A percentile compares a stretch with the other conserved stretches of the same genome.
Conservation (phyloP, 2,888 invertebrate species). For the Napeogenes inachia region DNA sequence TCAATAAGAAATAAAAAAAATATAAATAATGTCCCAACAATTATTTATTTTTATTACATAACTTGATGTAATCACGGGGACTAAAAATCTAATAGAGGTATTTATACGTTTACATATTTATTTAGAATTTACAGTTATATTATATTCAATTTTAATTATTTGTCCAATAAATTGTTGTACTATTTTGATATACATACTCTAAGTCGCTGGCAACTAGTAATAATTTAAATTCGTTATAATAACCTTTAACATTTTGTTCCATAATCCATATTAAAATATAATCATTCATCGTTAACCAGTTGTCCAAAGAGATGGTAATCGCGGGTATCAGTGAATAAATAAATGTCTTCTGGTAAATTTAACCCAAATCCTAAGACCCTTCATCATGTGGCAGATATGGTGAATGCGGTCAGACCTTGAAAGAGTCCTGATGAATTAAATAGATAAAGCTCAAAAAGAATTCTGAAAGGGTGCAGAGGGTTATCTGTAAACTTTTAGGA, state of each 20-base stretch:
- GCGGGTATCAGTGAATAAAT: constrained; percentile 64
- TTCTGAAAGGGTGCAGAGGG: constrained; percentile 50
- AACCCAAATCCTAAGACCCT: constrained; percentile 66
- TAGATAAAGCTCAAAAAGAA: constrained; percentile 67
- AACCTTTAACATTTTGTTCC: constrained; percentile 20
- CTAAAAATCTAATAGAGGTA: too few relatives aligned
- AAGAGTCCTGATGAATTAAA: constrained; percentile 76
- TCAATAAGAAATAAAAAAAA: neutral
- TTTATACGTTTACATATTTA: too few relatives aligned
- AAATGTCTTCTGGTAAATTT: constrained; percentile 77
- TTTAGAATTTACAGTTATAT: too few relatives aligned
- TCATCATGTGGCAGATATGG: constrained; percentile 72
- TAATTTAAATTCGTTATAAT: constrained; percentile 10
- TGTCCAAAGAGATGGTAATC: constrained; percentile 61
- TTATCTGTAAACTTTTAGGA: constrained; percentile 32
- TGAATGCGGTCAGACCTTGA: constrained; percentile 72
- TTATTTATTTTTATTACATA: neutral
- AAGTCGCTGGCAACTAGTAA: neutral
- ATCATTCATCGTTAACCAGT: constrained; percentile 48
- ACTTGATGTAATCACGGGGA: too few relatives aligned
- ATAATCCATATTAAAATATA: constrained; percentile 37
- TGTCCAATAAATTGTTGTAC: too few relatives aligned
- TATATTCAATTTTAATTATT: too few relatives aligned
- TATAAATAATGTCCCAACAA: neutral
- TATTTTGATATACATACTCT: too few relatives aligned